Conservation (phyloP, 2,113 vertebrate species). For the Jacana jacana region DNA sequence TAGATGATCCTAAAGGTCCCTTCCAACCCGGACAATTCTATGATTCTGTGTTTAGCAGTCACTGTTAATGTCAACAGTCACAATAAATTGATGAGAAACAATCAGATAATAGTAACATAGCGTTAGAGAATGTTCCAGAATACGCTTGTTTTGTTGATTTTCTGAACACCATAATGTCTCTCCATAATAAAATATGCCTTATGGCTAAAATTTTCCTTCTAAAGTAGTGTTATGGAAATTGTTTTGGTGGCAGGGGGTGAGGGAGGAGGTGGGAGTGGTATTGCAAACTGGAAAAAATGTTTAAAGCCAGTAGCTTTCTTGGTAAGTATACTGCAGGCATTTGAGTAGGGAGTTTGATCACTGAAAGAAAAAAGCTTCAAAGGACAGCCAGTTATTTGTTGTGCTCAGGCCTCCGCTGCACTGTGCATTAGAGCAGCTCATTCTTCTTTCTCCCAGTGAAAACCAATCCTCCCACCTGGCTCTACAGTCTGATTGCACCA, state of each 20-base stretch:
- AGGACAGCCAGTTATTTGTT: background rate
- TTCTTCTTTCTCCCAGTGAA: slow-evolving; percentile 22
- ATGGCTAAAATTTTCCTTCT: background rate
- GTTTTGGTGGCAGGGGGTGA: background rate
- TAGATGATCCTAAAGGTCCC: no score
- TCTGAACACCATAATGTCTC: background rate
- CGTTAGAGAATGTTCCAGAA: background rate
- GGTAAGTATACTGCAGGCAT: background rate
- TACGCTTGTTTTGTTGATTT: background rate
- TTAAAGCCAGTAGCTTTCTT: background rate
- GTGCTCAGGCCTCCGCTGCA: background rate
- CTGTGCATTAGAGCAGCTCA: background rate
- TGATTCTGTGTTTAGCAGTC: background rate
- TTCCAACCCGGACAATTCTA: no score
- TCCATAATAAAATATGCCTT: background rate
- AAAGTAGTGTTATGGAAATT: background rate
- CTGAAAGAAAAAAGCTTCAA: slow-evolving; percentile 33
- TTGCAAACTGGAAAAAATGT: background rate
- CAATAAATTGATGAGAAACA: background rate
- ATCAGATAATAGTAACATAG: background rate
- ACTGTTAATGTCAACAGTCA: background rate
- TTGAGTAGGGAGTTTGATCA: slow-evolving; percentile 7
- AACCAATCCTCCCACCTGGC: slow-evolving; percentile 41
- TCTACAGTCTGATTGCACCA: slow-evolving; percentile 1
- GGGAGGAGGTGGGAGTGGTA: background rate